Evolutionary conservation across 1,140 invertebrate genomes (phyloP), one percentile per base, ranked within the genome.

Genomic region (Gryllus bimaculatus): DNA sequence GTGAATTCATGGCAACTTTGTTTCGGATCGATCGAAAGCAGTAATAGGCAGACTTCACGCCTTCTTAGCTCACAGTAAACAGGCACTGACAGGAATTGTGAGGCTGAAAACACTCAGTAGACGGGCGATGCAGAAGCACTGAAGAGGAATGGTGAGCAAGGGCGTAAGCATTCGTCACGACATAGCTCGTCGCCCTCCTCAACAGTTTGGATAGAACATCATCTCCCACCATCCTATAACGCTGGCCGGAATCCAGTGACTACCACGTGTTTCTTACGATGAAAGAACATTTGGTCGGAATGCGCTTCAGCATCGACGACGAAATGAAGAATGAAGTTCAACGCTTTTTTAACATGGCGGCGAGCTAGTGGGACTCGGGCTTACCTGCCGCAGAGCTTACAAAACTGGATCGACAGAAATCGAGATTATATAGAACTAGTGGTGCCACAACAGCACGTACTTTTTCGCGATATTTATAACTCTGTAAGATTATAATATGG

Each of bases 191-290:
- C 76, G 76, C 47, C 48, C 76, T 26, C 48, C 20, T 47, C 39
- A 76, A 76, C 7, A 20, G 20, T 76, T 76, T 76, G 18, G 8
- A 39, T 87, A 84, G 86, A 83, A 87, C 79, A 82, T 85, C n/a
- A n/a, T n/a, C n/a, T n/a, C n/a, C n/a, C 82, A 79, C 83, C 85
- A 83, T 85, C 85, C 78, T 88, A 86, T 82, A 85, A 81, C 80
- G 85, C 84, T 77, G 86, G 88, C 82, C 75, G 88, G 10, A 83
- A 85, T 85, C 85, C 81, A 84, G 81, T 79, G 84, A 88, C 73
- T 87, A 81, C 78, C 83, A 86, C 80, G 82, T 88, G 73, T 88
- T 88, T 76, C 78, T 12, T 47, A 76, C 79, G 49, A 47, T 81
- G 78, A 81, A 81, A 79, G 78, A 81, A 76, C 78, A 81, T 78